Conservation (phyloP, 2,113 vertebrate species). For the Hydrochoerus hydrochaeris region DNA sequence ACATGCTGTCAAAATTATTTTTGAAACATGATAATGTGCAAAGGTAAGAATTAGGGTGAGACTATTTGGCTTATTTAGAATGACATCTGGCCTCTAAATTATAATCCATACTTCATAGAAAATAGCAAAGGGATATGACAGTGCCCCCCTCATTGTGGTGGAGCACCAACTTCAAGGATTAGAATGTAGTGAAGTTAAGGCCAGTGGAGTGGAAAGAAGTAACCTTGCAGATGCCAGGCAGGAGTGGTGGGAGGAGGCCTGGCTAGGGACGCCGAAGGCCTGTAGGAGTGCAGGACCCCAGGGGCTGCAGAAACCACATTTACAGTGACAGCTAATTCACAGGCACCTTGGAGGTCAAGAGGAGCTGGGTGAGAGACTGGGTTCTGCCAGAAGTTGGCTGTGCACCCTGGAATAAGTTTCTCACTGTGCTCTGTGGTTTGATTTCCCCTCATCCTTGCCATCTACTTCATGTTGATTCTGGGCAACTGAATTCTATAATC, state of each 20-base stretch:
- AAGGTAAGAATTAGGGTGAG: background rate
- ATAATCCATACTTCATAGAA: background rate
- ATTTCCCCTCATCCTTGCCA: background rate
- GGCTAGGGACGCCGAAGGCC: background rate
- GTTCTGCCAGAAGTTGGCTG: background rate
- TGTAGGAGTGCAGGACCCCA: background rate
- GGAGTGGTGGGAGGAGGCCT: background rate
- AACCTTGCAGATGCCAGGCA: background rate
- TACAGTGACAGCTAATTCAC: background rate
- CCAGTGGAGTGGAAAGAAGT: background rate
- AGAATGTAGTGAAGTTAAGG: background rate
- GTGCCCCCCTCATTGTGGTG: background rate
- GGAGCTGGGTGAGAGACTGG: background rate
- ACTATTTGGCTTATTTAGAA: conserved; percentile 5
- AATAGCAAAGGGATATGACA: background rate
- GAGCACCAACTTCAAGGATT: background rate
- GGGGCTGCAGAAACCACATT: background rate
- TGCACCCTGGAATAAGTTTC: background rate
- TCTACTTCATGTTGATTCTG: background rate
- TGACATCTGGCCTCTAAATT: background rate
- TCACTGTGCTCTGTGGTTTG: background rate
- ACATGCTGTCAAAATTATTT: background rate
- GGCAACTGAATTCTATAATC: background rate
- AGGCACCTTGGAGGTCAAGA: background rate
- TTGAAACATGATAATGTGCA: background rate